These are phyloP conservation scores for Keiferia lycopersicella DNA, from an alignment of 2,888 invertebrate genomes.

Conservation along the genomic window DNA sequence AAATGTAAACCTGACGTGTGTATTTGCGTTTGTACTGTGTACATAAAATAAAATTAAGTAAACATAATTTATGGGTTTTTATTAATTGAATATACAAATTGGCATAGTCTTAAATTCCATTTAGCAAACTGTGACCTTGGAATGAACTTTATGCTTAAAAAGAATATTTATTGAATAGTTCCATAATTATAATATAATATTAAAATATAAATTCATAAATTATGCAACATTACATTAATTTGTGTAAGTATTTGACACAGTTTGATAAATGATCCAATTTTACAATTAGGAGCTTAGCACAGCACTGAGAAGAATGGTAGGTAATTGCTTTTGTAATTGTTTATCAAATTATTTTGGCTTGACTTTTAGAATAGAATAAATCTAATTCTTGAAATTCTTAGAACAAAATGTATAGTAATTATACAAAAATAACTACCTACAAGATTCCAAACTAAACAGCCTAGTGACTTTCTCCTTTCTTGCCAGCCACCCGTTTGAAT, in stretches of 20 bases:
- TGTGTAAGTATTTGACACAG: conserved; percentile 60
- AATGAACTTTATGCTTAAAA: conserved; percentile 62
- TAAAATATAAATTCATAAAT: conserved; percentile 49
- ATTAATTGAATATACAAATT: conserved; percentile 73
- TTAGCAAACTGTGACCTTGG: conserved; percentile 58
- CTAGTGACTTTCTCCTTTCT: conserved; percentile 95
- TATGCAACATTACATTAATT: conserved; percentile 42
- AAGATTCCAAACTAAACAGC: conserved; percentile 22
- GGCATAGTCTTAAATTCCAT: conserved; percentile 50
- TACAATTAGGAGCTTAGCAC: conserved; percentile 29
- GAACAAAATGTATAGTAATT: too few relatives aligned
- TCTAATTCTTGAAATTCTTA: too few relatives aligned
- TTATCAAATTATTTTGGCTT: too few relatives aligned
- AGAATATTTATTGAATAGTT: conserved; percentile 29
- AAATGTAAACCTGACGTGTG: conserved; percentile 33
- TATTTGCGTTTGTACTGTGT: conserved; percentile 29
- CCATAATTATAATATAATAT: conserved; percentile 37
- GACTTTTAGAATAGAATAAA: too few relatives aligned
- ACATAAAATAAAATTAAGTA: conserved; percentile 45
- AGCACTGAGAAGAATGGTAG: conserved; percentile 28
- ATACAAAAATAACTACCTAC: conserved; percentile 35
- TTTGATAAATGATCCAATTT: conserved; percentile 49
- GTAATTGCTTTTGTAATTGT: conserved; percentile 31
- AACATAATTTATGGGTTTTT: conserved; percentile 48
- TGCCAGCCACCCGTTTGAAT: conserved; percentile 96